Conservation (phyloP, 2,113 vertebrate genomes). For the Nothobranchius furzeri region DNA sequence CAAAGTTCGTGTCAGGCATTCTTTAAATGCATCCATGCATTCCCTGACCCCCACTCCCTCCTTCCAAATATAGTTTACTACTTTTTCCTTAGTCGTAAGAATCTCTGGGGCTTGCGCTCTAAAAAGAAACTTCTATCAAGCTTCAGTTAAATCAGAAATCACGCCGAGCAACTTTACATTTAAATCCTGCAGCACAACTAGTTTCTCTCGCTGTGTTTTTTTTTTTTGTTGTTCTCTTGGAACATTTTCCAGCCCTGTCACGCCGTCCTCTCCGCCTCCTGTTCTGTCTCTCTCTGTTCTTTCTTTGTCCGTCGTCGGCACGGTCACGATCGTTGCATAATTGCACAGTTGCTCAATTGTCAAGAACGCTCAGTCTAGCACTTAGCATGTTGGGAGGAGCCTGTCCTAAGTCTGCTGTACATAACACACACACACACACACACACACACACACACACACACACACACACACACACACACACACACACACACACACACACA, state of each 20-base stretch:
- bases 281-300: conserved; percentile 63
- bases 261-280: conserved; percentile 52
- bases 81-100: conserved; percentile 33
- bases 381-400: conserved; percentile 40
- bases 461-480: conserved; percentile 10
- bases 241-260: conserved; percentile 30
- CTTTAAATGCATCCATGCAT: conserved; percentile 60
- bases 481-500: background rate
- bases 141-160: background rate
- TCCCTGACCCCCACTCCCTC: conserved; percentile 40
- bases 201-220: conserved; percentile 10
- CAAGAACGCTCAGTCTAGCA: conserved; percentile 62
- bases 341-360: conserved; percentile 54
- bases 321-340: conserved; percentile 56
- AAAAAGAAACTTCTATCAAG: conserved; percentile 38
- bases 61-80: conserved; percentile 66
- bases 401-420: conserved; percentile 33
- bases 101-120: conserved; percentile 19
- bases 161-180: background rate
- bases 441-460: conserved; percentile 24
- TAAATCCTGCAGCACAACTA: conserved; percentile 3
- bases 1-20: conserved; percentile 71
- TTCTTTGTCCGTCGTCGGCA: conserved; percentile 66
- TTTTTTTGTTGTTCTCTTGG: conserved; percentile 31
- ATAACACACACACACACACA: conserved; percentile 1